phyloP scores from a whole-genome alignment of 2,797 vertebrate species.

The Erpetoichthys calabaricus region DNA sequence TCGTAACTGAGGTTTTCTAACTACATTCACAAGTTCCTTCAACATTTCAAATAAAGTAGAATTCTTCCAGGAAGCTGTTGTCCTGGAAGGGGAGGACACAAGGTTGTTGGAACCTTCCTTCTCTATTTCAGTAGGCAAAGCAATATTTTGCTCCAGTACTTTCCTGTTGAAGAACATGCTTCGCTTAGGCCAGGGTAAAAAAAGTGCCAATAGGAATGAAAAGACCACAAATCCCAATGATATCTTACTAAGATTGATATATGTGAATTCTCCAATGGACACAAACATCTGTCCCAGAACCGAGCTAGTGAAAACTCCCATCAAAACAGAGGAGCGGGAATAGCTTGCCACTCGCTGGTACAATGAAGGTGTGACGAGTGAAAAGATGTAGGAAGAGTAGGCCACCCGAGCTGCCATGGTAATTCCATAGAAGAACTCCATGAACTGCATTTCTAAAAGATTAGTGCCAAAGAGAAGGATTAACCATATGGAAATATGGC shows the following conservation, averaged over 20 bases:
- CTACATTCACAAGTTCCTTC: conserved; percentile 43
- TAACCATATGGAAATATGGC: conserved; percentile 74
- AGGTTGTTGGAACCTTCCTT: conserved; percentile 32
- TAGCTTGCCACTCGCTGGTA: conserved; percentile 85
- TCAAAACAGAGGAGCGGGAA: conserved; percentile 67
- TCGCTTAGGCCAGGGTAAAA: conserved; percentile 67
- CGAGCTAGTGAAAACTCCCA: conserved; percentile 85
- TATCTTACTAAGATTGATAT: conserved; percentile 45
- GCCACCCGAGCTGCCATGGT: conserved; percentile 88
- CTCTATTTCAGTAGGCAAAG: conserved; percentile 40
- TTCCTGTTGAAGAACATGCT: conserved; percentile 80
- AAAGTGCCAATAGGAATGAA: conserved; percentile 56
- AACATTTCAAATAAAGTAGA: conserved; percentile 56
- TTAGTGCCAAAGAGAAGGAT: conserved; percentile 57
- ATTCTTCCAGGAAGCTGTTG: conserved; percentile 32
- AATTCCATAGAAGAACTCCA: conserved; percentile 88
- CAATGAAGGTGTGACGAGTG: conserved; percentile 54
- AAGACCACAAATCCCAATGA: conserved; percentile 73
- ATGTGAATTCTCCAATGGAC: conserved; percentile 35
- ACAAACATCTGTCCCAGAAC: conserved; percentile 76
- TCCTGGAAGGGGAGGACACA: background rate
- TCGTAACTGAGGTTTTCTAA: conserved; percentile 53
- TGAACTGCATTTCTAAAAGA: conserved; percentile 74
- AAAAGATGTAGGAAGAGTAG: conserved; percentile 95
- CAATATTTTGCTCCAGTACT: rapidly evolving